Percentiles rank a stretch among this genome's conserved stretches.
Conservation (phyloP, 2,113 vertebrate genomes). For the Syrrhaptes paradoxus region DNA sequence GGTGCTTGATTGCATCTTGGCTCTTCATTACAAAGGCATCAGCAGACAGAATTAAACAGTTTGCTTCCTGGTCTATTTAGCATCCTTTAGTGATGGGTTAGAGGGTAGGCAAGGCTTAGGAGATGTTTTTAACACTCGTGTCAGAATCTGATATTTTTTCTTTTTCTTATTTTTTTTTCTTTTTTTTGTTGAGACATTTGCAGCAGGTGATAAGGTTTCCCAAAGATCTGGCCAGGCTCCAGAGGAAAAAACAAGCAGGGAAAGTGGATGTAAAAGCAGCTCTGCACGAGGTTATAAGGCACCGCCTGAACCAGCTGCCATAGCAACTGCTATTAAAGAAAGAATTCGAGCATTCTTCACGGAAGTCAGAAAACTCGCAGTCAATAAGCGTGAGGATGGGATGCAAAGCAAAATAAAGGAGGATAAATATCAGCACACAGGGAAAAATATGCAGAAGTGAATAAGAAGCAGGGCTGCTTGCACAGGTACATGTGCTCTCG, state of each 20-base stretch:
- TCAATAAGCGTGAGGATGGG: not conserved
- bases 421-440: not conserved
- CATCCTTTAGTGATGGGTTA: not conserved
- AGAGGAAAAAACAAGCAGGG: not conserved
- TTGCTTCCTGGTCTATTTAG: slow-evolving; percentile 29
- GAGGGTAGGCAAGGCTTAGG: not conserved
- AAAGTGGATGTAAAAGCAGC: not conserved
- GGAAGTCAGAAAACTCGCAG: not conserved
- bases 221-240: slow-evolving; percentile 9
- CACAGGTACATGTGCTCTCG: not conserved
- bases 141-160: not conserved
- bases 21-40: slow-evolving; percentile 52
- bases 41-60: slow-evolving; percentile 40
- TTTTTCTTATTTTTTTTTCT: not conserved
- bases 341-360: slow-evolving; percentile 47
- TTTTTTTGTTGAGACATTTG: not conserved
- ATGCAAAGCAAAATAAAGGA: not conserved
- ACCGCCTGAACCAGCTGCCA: slow-evolving; percentile 49
- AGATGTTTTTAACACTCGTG: not conserved
- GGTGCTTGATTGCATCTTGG: slow-evolving; percentile 48
- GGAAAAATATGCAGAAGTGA: not conserved
- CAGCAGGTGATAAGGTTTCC: not conserved
- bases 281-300: slow-evolving; percentile 14
- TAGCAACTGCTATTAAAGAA: slow-evolving; percentile 54
- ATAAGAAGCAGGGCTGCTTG: not conserved